Percentiles rank a stretch among this genome's conserved stretches.
These are phyloP conservation scores for Propithecus perrieri DNA, from an alignment of 2,797 vertebrate genomes.

Conservation along the genomic window DNA sequence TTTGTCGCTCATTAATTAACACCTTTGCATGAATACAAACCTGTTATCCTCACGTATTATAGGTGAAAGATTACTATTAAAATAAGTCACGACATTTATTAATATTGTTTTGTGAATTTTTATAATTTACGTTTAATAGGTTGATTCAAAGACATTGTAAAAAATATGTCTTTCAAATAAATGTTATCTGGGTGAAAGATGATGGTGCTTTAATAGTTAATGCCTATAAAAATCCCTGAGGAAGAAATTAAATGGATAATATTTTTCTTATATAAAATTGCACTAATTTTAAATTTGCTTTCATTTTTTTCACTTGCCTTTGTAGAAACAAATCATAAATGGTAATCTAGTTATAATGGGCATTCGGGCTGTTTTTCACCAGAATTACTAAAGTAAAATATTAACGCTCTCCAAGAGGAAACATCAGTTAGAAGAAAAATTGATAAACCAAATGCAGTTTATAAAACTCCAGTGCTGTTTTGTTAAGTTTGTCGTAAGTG, in stretches of 20 bases:
- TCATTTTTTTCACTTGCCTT: slow-evolving; percentile 50
- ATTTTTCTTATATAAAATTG: slow-evolving; percentile 50
- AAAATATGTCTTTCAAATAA: slow-evolving; percentile 47
- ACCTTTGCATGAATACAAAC: slow-evolving; percentile 90
- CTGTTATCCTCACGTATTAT: slow-evolving; percentile 87
- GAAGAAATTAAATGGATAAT: slow-evolving; percentile 38
- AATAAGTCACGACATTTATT: slow-evolving; percentile 79
- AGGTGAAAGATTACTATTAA: slow-evolving; percentile 90
- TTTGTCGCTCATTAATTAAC: slow-evolving; percentile 95
- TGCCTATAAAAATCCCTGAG: slow-evolving; percentile 2
- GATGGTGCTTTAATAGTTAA: slow-evolving; percentile 21
- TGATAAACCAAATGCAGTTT: neutral
- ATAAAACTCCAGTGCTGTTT: neutral
- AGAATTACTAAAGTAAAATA: neutral
- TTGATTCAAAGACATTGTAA: slow-evolving; percentile 53
- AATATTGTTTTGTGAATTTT: slow-evolving; percentile 79
- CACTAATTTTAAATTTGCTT: slow-evolving; percentile 56
- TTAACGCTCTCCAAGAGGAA: neutral
- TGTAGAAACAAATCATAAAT: neutral
- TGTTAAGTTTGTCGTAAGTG: neutral
- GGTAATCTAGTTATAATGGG: neutral
- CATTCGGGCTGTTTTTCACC: neutral
- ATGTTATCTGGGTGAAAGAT: neutral
- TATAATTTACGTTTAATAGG: slow-evolving; percentile 73
- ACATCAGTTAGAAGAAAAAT: neutral